Evolutionary conservation across 2,113 vertebrate genomes (phyloP), one percentile per base, ranked within the genome.

Genomic region (Austrofundulus limnaeus): DNA sequence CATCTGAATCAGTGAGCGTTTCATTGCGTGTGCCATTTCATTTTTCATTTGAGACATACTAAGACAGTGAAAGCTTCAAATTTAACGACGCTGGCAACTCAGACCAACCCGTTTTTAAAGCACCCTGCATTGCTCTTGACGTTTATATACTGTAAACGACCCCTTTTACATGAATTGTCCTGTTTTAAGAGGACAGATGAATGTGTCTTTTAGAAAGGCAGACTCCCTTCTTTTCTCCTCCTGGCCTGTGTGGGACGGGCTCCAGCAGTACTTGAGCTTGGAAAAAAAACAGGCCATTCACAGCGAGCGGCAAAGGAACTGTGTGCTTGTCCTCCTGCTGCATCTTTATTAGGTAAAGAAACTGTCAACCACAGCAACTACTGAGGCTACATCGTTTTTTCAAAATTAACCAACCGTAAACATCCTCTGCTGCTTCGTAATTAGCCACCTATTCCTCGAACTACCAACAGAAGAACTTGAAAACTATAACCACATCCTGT

Each of bases 181-280:
- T 3, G 66, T 88, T 90, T 78, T 89, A 87, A 88, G 81, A 80
- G 83, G 87, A 88, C 88, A 85, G 84, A 86, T 86, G 72, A 88
- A 86, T 82, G 78, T 90, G 89, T 92, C 86, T 91, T 90, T 91
- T 89, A 88, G 82, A 91, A 92, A 91, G 85, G 86, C 88, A 87
- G 83, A 84, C 70, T 79, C 70, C 73, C 81, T 84, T 45, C 72
- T 81, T 85, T 84, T 86, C 78, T 68, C 80, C 76, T 73, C 53
- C 68, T 74, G 75, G 62, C 61, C 69, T 76, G 71, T 76, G 78
- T 86, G 74, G 83, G 85, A 89, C 51, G 50, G 64, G 34, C 53
- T 89, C 84, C 88, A 90, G 54, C 84, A 74, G 79, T 81, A 89
- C 87, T 91, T 85, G 72, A 87, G 81, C 60, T 68, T 23, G 55